Evolutionary conservation across 2,113 vertebrate genomes (phyloP), one percentile per base, ranked within the genome.

Genomic region (Hippocampus guttulatus): DNA sequence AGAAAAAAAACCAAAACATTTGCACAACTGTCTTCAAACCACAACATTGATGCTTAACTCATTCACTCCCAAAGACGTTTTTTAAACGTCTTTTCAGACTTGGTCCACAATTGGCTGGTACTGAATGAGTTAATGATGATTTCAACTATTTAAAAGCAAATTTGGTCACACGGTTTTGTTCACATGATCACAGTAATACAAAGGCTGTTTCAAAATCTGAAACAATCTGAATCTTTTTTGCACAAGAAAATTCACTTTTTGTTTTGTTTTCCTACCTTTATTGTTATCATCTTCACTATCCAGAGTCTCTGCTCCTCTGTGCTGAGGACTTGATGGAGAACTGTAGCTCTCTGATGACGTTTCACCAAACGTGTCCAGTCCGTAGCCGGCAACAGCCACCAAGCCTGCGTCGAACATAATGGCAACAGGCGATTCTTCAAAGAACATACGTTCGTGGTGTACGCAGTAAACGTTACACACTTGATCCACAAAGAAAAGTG

Each of bases 261-360:
- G 14, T 33, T 40, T 21, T 23, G 14, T 33, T 23, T 12, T 51
- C 21, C 20, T 90, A 96, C 95, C 95, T 95, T 93, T 93, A 91
- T 95, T 94, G 86, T 94, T 94, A 80, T 98, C 95, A 38, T 98
- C 95, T 92, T 97, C 96, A 73, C 95, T 98, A 41, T 98, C 95
- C 86, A 94, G 93, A 83, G 95, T 98, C 89, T 95, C 95, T 82
- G 89, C 90, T 64, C 93, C 94, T 77, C 94, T 91, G 64, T 94
- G 95, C 23, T 91, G 93, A 69, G 95, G 96, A 82, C 95, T 98
- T 81, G 95, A 95, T 14, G 96, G 95, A 77, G 94, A 97, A 89
- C 96, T 98, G 92, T 94, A 97, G 89, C 95, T 95, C 91, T 96
- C 96, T 57, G 96, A 98, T 18, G 96, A 98, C 0, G 94, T 96